Evolutionary conservation across 2,888 invertebrate genomes (phyloP), one percentile per base, ranked within the genome.

Genomic region (Drosophila testacea): DNA sequence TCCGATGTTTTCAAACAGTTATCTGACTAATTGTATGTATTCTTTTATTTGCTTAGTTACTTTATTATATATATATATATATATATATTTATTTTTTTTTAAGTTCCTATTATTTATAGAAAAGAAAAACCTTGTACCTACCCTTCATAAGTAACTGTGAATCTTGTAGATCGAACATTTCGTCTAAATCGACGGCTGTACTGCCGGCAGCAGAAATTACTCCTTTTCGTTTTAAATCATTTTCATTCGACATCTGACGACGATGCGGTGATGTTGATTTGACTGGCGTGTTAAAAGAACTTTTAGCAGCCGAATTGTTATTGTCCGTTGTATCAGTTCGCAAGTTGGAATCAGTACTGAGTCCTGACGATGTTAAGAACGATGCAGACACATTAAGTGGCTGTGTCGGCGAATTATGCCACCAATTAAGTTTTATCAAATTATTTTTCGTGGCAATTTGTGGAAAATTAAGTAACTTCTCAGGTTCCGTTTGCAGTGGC

Each of bases 401-500:
- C 46, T 79, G 77, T 34, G 76, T 65, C 4, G 89, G 79, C 4
- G 90, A 81, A 65, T 22, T 22, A 22, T 91, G 77, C 90, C 91
- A 90, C 90, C 90, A 90, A 52, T 87, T 85, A 4, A 91, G 71
- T 72, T 90, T 90, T 1, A 90, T 72, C 4, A 77, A 46, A 67
- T 89, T 91, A 13, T 78, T 89, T 65, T 90, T 91, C 10, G 82
- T 86, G 6, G 72, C 88, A 42, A 83, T 88, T 16, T 57, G 59
- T 11, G 88, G 73, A 7, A 73, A 41, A 13, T 68, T 30, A 1
- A 57, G 54, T 36, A 64, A 27, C 2, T 36, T 16, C 1, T 52
- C 16, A n/a, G 32, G 30, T 22, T 13, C 51, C 27, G 13, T 22
- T 61, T 59, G 11, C 55, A 73, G 30, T 1, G 77, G 60, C 28